These are phyloP conservation scores for Hippocampus mohnikei DNA, from an alignment of 2,113 vertebrate species.

Conservation along the genomic window DNA sequence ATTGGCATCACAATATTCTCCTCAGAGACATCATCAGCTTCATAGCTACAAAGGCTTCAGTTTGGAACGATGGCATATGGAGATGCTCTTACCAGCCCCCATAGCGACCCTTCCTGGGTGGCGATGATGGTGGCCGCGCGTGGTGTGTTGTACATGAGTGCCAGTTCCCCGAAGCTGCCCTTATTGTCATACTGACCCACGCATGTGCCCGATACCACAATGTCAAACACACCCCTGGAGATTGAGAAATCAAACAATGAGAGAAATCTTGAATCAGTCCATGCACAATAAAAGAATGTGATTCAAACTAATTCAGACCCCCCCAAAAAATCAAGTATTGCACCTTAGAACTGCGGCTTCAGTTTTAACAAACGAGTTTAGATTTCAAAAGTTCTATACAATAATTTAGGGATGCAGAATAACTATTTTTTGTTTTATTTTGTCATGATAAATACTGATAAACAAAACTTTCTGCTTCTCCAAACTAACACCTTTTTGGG, in stretches of 20 bases:
- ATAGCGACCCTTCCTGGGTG: conserved; percentile 88
- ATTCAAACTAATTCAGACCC: background rate
- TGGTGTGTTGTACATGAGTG: conserved; percentile 98
- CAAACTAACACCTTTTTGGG: too few relatives aligned
- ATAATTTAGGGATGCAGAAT: background rate
- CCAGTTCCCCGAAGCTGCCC: conserved; percentile 97
- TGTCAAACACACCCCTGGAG: conserved; percentile 89
- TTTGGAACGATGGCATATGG: background rate
- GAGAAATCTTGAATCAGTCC: conserved; percentile 14
- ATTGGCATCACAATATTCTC: background rate
- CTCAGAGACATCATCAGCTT: background rate
- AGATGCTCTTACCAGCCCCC: conserved; percentile 86
- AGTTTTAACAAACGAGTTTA: background rate
- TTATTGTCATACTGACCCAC: conserved; percentile 93
- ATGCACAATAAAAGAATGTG: too few relatives aligned
- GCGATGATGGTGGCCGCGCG: conserved; percentile 94
- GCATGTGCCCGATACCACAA: conserved; percentile 81
- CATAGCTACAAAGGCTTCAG: background rate
- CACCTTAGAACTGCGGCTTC: too few relatives aligned
- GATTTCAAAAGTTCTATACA: background rate
- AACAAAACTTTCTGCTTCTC: too few relatives aligned
- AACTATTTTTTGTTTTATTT: too few relatives aligned
- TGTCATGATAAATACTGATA: too few relatives aligned
- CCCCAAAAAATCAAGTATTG: background rate
- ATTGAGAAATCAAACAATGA: conserved; percentile 11